Evolutionary conservation across 2,113 vertebrate genomes (phyloP).

Genomic region (Menidia beryllina): DNA sequence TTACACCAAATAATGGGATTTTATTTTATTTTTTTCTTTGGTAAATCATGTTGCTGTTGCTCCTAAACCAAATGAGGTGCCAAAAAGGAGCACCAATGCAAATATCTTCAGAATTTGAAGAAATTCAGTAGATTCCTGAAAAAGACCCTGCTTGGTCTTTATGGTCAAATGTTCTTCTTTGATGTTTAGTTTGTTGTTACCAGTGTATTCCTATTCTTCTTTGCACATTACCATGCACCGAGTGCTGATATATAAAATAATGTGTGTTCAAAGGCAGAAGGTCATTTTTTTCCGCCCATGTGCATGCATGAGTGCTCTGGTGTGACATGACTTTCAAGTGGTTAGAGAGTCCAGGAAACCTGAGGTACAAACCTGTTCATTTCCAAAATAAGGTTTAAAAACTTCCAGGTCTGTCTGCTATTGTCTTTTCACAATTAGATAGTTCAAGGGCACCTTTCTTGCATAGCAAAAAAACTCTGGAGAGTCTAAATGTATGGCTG

Average conservation of each 20-base stretch:
- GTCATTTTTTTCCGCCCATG: background rate
- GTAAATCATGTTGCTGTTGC: too few species aligned
- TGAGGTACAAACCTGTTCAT: background rate
- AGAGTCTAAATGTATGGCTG: too few species aligned
- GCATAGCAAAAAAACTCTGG: background rate
- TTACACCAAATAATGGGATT: too few species aligned
- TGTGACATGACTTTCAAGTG: background rate
- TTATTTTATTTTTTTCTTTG: too few species aligned
- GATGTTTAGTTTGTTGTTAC: background rate
- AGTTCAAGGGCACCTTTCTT: background rate
- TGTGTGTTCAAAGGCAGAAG: background rate
- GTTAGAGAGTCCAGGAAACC: background rate
- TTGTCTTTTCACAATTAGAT: background rate
- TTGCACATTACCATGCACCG: background rate
- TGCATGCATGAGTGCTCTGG: background rate
- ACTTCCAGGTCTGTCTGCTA: background rate
- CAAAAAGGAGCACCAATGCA: background rate
- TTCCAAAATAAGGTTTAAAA: background rate
- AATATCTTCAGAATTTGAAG: background rate
- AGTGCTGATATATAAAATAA: background rate
- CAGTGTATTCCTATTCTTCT: background rate
- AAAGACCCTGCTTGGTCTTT: too few species aligned
- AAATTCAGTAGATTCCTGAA: too few species aligned
- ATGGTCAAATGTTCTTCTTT: background rate
- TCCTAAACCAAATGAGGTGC: too few species aligned